Evolutionary conservation across 2,113 vertebrate genomes (phyloP).

Genomic region (Calyptommatus sinebrachiatus): DNA sequence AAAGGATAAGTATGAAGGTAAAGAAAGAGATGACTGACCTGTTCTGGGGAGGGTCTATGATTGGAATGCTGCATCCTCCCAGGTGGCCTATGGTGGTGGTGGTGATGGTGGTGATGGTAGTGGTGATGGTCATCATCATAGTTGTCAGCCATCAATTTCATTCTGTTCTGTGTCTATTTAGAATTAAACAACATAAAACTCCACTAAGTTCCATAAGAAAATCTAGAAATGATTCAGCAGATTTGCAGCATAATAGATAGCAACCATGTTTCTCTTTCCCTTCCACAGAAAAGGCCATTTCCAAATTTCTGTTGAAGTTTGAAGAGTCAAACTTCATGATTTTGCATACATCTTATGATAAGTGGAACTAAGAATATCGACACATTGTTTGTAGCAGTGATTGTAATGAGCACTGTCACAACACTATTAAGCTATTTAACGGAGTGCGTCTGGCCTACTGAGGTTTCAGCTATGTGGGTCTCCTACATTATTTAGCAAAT

Average conservation of each 20-base stretch:
- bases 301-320: slow-evolving; percentile 8
- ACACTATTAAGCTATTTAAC: background rate
- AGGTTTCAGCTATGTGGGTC: too few species aligned
- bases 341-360: background rate
- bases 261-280: background rate
- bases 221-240: background rate
- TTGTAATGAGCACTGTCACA: too few species aligned
- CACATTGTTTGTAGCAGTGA: background rate
- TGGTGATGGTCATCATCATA: slow-evolving; percentile 94
- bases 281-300: background rate
- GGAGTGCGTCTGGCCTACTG: background rate
- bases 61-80: slow-evolving; percentile 86
- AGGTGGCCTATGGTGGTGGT: slow-evolving; percentile 81
- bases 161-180: slow-evolving; percentile 93
- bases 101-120: slow-evolving; percentile 82
- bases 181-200: slow-evolving; percentile 47
- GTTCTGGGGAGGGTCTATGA: slow-evolving; percentile 89
- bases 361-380: background rate
- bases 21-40: slow-evolving; percentile 74
- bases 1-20: slow-evolving; percentile 40
- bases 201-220: slow-evolving; percentile 40
- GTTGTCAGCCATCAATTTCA: slow-evolving; percentile 97
- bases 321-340: background rate
- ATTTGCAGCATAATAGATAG: background rate
- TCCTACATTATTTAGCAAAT: background rate